These are phyloP conservation scores for Orussus abietinus DNA, from an alignment of 1,140 invertebrate species.

Conservation along the genomic window DNA sequence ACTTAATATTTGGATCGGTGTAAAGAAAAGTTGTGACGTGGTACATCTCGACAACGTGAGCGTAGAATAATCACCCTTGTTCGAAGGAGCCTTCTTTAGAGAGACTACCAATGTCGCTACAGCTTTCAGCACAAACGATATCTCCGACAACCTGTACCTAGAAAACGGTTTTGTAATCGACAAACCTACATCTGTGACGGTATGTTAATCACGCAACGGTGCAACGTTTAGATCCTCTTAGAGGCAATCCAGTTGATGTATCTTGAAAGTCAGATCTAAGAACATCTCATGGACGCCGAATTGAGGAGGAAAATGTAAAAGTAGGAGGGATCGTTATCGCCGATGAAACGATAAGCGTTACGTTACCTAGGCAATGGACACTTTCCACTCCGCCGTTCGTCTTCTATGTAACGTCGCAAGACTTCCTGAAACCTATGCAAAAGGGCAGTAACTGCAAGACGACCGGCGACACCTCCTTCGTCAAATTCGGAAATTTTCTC, in stretches of 20 bases:
- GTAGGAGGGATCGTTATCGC: too few relatives aligned
- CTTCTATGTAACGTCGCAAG: conserved; percentile 81
- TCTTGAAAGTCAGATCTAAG: too few relatives aligned
- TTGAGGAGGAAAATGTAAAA: too few relatives aligned
- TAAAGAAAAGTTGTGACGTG: too few relatives aligned
- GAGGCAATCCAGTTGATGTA: too few relatives aligned
- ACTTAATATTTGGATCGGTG: too few relatives aligned
- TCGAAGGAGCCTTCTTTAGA: conserved; percentile 84
- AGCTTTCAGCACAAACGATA: conserved; percentile 95
- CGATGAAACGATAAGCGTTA: too few relatives aligned
- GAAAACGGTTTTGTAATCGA: conserved; percentile 40
- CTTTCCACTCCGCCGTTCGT: conserved; percentile 84
- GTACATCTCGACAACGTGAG: too few relatives aligned
- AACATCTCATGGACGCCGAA: too few relatives aligned
- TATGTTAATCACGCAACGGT: too few relatives aligned
- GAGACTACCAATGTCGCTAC: conserved; percentile 88
- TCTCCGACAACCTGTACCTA: conserved; percentile 91
- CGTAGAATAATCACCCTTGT: conserved; percentile 79
- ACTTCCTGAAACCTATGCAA: conserved; percentile 92
- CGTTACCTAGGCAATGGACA: conserved; percentile 83
- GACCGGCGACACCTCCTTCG: conserved; percentile 69
- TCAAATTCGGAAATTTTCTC: conserved; percentile 38
- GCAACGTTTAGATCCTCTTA: too few relatives aligned
- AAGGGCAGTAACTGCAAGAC: conserved; percentile 85
- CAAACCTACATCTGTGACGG: too few relatives aligned